Conservation (phyloP, 2,113 vertebrate species). For the Trichechus manatus region DNA sequence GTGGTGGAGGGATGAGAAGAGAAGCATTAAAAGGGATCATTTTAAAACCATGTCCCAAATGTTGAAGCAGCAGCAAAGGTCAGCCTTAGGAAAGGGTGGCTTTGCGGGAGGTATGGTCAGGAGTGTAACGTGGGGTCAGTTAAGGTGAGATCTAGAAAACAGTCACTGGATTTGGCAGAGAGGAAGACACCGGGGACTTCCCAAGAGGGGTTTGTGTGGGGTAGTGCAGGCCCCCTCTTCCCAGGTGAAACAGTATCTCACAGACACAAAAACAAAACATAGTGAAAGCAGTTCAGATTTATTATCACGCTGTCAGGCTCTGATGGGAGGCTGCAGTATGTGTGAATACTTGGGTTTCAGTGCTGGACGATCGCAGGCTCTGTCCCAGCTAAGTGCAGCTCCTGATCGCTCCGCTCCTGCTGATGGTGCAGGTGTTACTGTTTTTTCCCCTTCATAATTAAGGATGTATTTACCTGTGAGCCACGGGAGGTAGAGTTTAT, state of each 20-base stretch:
- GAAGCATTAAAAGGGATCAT: background rate
- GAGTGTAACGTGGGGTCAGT: background rate
- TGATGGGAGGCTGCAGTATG: background rate
- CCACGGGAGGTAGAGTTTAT: background rate
- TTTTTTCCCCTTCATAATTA: background rate
- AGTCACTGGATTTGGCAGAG: background rate
- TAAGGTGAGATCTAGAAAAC: background rate
- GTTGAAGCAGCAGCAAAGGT: background rate
- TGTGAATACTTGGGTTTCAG: background rate
- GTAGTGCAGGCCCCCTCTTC: background rate
- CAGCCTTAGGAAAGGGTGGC: background rate
- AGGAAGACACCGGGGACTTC: background rate
- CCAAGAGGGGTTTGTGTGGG: background rate
- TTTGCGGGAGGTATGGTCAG: background rate
- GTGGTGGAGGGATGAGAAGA: background rate
- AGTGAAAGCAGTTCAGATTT: background rate
- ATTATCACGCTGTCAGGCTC: background rate
- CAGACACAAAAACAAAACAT: background rate
- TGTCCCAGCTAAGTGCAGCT: background rate
- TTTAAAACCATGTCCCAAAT: background rate
- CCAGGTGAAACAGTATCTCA: background rate
- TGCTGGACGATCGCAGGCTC: background rate
- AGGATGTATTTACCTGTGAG: background rate
- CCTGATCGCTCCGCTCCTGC: background rate
- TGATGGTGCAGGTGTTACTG: background rate